Evolutionary conservation across 2,888 invertebrate genomes (phyloP).

Genomic region (Calameuta filiformis): DNA sequence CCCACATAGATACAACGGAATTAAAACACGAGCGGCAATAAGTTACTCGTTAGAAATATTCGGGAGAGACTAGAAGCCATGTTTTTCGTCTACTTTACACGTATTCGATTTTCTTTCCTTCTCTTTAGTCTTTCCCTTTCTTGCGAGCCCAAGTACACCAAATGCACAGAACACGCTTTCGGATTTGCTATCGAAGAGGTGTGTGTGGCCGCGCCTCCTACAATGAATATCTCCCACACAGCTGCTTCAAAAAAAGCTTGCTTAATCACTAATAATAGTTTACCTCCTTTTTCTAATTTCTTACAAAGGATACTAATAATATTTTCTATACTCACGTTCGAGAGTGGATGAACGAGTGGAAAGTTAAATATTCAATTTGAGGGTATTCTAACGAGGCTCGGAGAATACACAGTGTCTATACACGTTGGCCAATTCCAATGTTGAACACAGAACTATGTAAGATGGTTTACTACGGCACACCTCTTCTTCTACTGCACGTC

Average conservation of each 20-base stretch:
- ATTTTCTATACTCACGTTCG: no score
- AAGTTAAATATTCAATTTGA: background rate
- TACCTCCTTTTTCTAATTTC: background rate
- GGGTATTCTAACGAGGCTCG: no score
- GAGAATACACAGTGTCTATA: background rate
- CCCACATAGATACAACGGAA: background rate
- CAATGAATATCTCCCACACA: slow-evolving; percentile 8
- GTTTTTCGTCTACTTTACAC: no score
- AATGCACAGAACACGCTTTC: slow-evolving; percentile 10
- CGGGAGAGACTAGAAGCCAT: no score
- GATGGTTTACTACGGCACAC: background rate
- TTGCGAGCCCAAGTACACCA: background rate
- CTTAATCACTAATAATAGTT: slow-evolving; percentile 1
- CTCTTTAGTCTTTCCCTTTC: background rate
- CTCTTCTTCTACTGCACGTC: background rate
- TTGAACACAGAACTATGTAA: background rate
- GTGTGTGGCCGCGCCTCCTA: slow-evolving; percentile 27
- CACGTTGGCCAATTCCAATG: background rate
- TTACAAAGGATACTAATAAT: background rate
- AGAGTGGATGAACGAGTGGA: no score
- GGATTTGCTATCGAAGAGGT: slow-evolving; percentile 25
- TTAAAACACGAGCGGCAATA: no score
- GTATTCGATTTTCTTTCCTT: background rate
- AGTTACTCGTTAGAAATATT: no score
- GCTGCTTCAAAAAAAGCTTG: background rate